Evolutionary conservation across 1,140 invertebrate genomes (phyloP).

Genomic region (Amyelois transitella): DNA sequence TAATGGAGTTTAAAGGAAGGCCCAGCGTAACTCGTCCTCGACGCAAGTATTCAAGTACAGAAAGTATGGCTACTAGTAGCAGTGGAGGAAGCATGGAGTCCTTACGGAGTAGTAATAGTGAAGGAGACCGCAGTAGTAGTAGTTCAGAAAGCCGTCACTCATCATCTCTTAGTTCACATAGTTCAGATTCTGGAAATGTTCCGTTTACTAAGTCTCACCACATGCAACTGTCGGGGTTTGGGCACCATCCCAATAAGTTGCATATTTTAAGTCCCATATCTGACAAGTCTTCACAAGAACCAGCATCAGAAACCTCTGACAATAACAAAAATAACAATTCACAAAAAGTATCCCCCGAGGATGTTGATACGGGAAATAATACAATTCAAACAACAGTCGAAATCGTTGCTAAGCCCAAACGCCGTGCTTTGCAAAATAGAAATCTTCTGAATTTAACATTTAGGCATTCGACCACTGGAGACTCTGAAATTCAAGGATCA

Average conservation of each 20-base stretch:
- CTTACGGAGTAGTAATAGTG: conserved; percentile 86
- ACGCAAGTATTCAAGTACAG: conserved; percentile 86
- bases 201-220: conserved; percentile 76
- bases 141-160: conserved; percentile 87
- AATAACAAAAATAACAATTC: conserved; percentile 86
- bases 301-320: conserved; percentile 84
- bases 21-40: conserved; percentile 74
- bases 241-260: conserved; percentile 81
- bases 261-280: conserved; percentile 92
- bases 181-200: conserved; percentile 83
- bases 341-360: conserved; percentile 81
- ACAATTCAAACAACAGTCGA: conserved; percentile 60
- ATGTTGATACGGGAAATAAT: conserved; percentile 68
- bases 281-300: conserved; percentile 92
- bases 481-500: conserved; percentile 86
- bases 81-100: conserved; percentile 90
- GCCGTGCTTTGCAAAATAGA: conserved; percentile 82
- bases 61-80: conserved; percentile 89
- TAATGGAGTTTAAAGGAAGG: conserved; percentile 82
- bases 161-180: conserved; percentile 86
- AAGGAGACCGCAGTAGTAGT: conserved; percentile 86
- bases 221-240: conserved; percentile 78
- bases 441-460: conserved; percentile 83
- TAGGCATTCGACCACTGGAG: conserved; percentile 77
- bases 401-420: conserved; percentile 75